Conservation (phyloP, 2,888 invertebrate species). For the Agrochola lychnidis region DNA sequence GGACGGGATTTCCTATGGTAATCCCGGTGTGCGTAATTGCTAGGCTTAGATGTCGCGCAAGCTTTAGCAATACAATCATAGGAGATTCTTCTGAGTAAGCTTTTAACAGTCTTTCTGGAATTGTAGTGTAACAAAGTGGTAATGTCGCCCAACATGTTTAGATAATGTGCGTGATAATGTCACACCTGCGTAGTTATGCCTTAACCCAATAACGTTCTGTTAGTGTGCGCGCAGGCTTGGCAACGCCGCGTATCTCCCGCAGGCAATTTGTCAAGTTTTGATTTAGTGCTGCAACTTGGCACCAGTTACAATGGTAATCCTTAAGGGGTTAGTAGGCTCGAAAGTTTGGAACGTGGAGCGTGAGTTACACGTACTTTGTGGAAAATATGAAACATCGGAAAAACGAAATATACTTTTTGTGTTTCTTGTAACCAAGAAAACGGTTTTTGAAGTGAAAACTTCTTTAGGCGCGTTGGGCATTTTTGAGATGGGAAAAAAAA, state of each 20-base stretch:
- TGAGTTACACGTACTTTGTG: conserved; percentile 25
- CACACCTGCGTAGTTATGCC: conserved; percentile 33
- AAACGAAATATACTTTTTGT: conserved; percentile 13
- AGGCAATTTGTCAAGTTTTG: conserved; percentile 61
- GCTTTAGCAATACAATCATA: conserved; percentile 26
- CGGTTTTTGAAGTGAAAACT: not conserved
- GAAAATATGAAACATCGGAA: conserved; percentile 24
- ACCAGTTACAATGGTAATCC: conserved; percentile 49
- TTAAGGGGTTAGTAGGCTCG: conserved; percentile 42
- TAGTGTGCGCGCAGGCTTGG: conserved; percentile 40
- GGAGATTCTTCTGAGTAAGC: conserved; percentile 11
- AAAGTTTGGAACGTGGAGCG: conserved; percentile 35
- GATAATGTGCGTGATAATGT: conserved; percentile 20
- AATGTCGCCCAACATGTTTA: not conserved
- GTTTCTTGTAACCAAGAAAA: conserved; percentile 17
- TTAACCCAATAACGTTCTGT: conserved; percentile 24
- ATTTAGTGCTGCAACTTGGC: conserved; percentile 59
- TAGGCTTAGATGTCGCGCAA: not conserved
- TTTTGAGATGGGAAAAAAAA: too few relatives aligned
- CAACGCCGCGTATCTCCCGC: conserved; percentile 52
- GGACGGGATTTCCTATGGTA: conserved; percentile 30
- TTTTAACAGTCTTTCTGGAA: conserved; percentile 21
- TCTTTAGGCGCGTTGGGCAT: too few relatives aligned
- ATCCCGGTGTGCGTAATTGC: conserved; percentile 23
- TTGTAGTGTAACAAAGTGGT: conserved; percentile 18